phyloP scores from a whole-genome alignment of 2,113 vertebrate genomes.

The Apaloderma vittatum region DNA sequence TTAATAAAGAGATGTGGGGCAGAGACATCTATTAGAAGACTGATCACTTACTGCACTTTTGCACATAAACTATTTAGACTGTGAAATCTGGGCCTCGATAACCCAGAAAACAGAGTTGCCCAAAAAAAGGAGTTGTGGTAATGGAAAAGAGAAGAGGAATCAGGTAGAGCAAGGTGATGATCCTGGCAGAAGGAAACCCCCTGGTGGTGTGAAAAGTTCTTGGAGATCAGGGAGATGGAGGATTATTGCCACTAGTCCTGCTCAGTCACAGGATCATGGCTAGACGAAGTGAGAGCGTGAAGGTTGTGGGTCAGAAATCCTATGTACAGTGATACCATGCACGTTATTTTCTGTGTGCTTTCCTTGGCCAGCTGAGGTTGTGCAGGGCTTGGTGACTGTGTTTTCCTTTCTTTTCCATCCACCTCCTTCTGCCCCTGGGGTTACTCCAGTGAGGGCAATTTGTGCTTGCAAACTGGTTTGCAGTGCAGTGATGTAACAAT shows the following conservation, averaged over 20 bases:
- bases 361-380: not conserved
- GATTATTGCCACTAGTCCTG: not conserved
- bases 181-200: not conserved
- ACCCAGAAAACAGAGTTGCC: not conserved
- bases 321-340: accelerated
- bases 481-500: not conserved
- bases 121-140: not conserved
- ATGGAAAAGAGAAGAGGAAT: not conserved
- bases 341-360: not conserved
- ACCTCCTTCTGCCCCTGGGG: not conserved
- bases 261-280: not conserved
- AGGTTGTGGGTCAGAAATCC: not conserved
- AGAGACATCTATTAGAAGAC: not conserved
- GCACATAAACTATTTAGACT: not conserved
- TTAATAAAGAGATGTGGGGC: not conserved
- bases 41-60: not conserved
- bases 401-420: not conserved
- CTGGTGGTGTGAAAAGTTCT: not conserved
- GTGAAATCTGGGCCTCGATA: not conserved
- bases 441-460: not conserved
- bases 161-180: not conserved
- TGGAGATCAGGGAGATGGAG: not conserved
- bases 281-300: not conserved
- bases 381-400: not conserved
- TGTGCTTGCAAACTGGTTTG: not conserved